Evolutionary conservation across 2,113 vertebrate genomes (phyloP).

Genomic region (Gobius niger): DNA sequence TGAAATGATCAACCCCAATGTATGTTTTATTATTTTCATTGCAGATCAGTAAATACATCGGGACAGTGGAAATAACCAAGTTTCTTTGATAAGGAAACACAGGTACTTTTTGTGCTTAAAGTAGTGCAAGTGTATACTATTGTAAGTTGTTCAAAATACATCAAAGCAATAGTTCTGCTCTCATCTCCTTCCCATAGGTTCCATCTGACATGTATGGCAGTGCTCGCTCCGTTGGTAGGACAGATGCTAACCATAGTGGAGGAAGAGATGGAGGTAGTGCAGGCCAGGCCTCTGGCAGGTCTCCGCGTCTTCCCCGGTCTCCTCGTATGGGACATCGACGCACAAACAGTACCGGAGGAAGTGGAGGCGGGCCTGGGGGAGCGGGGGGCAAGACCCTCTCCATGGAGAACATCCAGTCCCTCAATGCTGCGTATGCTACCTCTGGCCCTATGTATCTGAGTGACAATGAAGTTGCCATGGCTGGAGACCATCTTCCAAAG

Average conservation of each 20-base stretch:
- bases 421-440: slow-evolving; percentile 95
- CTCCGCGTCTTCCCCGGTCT: slow-evolving; percentile 92
- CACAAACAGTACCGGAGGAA: slow-evolving; percentile 95
- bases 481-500: slow-evolving; percentile 87
- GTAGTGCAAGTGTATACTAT: slow-evolving; percentile 15
- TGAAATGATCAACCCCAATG: background rate
- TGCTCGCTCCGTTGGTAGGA: slow-evolving; percentile 92
- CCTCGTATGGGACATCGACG: slow-evolving; percentile 94
- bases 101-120: slow-evolving; percentile 40
- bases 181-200: slow-evolving; percentile 4
- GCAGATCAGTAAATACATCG: slow-evolving; percentile 41
- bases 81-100: slow-evolving; percentile 22
- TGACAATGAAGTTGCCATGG: slow-evolving; percentile 90
- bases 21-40: slow-evolving; percentile 38
- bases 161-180: slow-evolving; percentile 12
- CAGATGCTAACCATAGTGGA: slow-evolving; percentile 80
- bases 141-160: slow-evolving; percentile 11
- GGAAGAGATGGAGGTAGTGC: slow-evolving; percentile 71
- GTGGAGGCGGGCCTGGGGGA: slow-evolving; percentile 83
- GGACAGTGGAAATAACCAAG: slow-evolving; percentile 8
- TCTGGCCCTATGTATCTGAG: slow-evolving; percentile 97
- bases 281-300: slow-evolving; percentile 89
- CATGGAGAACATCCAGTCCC: slow-evolving; percentile 98
- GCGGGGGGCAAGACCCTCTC: slow-evolving; percentile 93
- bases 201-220: slow-evolving; percentile 89